Evolutionary conservation across 2,113 vertebrate species (phyloP).

Genomic region (Pachycephala philippinensis): DNA sequence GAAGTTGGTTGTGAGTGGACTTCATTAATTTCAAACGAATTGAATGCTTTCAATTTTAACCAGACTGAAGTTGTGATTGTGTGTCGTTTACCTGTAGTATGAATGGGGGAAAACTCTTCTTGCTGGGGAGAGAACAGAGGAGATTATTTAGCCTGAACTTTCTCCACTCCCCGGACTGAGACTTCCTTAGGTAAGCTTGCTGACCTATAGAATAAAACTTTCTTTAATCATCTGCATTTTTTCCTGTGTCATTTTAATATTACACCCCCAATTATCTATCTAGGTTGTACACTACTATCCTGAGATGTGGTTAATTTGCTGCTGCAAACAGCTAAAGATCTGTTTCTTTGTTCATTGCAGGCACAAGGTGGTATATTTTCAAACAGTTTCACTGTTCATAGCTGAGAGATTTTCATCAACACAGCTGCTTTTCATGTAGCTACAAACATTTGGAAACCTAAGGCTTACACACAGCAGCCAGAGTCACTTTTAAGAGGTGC

Average conservation of each 20-base stretch:
- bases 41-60: conserved; percentile 11
- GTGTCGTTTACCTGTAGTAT: conserved; percentile 36
- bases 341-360: not conserved
- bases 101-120: conserved; percentile 4
- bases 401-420: not conserved
- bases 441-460: not conserved
- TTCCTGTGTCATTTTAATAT: not conserved
- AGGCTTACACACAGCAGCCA: not conserved
- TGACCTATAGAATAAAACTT: not conserved
- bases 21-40: conserved; percentile 51
- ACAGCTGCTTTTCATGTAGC: not conserved
- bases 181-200: not conserved
- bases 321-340: not conserved
- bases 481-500: not conserved
- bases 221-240: not conserved
- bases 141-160: not conserved
- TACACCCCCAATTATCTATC: not conserved
- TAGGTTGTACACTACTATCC: not conserved
- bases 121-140: conserved; percentile 1
- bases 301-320: not conserved
- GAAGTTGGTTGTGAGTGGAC: conserved; percentile 22
- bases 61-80: conserved; percentile 19
- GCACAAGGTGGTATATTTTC: not conserved
- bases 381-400: not conserved
- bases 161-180: not conserved